These are phyloP conservation scores for Carduelis carduelis DNA, from an alignment of 2,797 vertebrate genomes.

Conservation along the genomic window DNA sequence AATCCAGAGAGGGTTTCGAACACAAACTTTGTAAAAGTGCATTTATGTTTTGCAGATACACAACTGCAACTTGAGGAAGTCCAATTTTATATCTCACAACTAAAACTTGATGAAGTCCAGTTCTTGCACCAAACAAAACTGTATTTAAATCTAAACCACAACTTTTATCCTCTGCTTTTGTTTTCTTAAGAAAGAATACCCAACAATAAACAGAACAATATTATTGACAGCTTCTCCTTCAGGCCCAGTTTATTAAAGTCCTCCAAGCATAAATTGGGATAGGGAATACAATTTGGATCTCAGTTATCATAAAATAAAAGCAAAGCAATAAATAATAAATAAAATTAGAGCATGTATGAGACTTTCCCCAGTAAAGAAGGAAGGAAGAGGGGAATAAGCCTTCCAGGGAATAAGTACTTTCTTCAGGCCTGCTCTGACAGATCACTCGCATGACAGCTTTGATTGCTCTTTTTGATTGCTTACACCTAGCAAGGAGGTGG, in stretches of 20 bases:
- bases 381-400: neutral
- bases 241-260: neutral
- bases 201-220: neutral
- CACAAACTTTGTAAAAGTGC: neutral
- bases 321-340: neutral
- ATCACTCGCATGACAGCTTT: fast-evolving
- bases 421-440: neutral
- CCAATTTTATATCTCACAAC: neutral
- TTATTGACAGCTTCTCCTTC: neutral
- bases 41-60: neutral
- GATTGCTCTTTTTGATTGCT: neutral
- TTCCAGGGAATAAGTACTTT: neutral
- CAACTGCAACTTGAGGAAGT: neutral
- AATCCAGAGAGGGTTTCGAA: neutral
- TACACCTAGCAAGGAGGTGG: neutral
- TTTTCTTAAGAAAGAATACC: neutral
- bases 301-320: neutral
- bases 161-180: neutral
- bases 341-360: neutral
- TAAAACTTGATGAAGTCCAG: neutral
- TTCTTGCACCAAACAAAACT: neutral
- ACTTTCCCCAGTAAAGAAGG: neutral
- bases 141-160: neutral
- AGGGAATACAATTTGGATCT: neutral
- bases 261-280: neutral